Evolutionary conservation across 2,113 vertebrate genomes (phyloP).

Genomic region (Eudyptes chrysolophus): DNA sequence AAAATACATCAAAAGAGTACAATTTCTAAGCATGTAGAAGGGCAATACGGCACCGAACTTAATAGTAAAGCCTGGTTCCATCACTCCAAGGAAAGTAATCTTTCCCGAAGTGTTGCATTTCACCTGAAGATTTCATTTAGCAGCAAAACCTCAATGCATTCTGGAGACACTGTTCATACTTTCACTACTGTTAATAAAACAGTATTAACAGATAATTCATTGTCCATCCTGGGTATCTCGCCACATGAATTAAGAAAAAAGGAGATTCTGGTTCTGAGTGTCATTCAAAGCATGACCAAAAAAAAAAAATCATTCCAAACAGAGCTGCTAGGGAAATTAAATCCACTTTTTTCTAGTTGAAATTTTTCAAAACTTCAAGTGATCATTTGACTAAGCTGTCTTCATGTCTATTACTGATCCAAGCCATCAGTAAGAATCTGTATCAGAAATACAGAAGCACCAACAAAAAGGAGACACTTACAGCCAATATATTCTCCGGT

Average conservation of each 20-base stretch:
- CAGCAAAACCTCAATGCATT: neutral
- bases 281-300: neutral
- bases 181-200: neutral
- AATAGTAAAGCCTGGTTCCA: neutral
- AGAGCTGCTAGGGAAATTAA: neutral
- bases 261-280: neutral
- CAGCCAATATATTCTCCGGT: neutral
- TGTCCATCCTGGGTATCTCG: neutral
- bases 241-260: neutral
- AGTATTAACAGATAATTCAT: neutral
- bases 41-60: neutral
- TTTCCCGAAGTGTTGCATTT: neutral
- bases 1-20: neutral
- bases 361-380: neutral
- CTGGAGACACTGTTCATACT: neutral
- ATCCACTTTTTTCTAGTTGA: neutral
- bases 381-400: neutral
- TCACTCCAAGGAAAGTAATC: neutral
- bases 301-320: neutral
- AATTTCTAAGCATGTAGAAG: neutral
- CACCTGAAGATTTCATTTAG: neutral
- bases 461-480: slow-evolving; percentile 34
- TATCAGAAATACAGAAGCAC: neutral
- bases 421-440: neutral
- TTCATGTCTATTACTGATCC: neutral